Evolutionary conservation across 2,113 vertebrate species (phyloP), one percentile per base, ranked within the genome.

Genomic region (Orycteropus afer): DNA sequence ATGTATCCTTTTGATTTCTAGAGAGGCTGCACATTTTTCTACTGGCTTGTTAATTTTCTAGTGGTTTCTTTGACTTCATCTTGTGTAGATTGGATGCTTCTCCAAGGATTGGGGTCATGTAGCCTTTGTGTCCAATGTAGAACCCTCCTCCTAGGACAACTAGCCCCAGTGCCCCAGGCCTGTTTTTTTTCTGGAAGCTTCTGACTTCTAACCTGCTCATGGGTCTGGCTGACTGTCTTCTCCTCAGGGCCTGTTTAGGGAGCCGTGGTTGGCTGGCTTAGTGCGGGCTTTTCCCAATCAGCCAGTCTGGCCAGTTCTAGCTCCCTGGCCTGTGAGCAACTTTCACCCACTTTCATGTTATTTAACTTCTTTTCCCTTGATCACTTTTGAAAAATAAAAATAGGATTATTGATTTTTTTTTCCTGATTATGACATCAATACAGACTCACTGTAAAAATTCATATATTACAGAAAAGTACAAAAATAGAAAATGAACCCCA

Each of bases 401-500:
- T 11, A 57, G 29, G 47, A 57, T 67, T 90, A 69, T 47, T 53
- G n/a, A n/a, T 86, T 71, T 65, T 37, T 65, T 37, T 1, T 1
- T 1, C 2, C 34, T 0, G 0, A 74, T 61, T 63, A 63, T 77
- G 81, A 95, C 65, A 89, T 7, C 79, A 94, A 73, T 86, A 77
- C 90, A 82, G 80, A 86, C 14, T 86, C 29, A 23, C 76, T 63
- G 29, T 82, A 89, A 79, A 95, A 94, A 94, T 71, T 53, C 65
- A 93, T 49, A 11, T 79, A 34, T 77, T 51, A 69, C 1, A 90
- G 65, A 83, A 79, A 88, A 3, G 9, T 65, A 1, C 78, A 10
- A n/a, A 76, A 79, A 89, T 65, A 81, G n/a, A 79, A 90, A 55
- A 85, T 51, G 23, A 23, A 2, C 12, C 0, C 4, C 7, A 57